Evolutionary conservation across 2,113 vertebrate genomes (phyloP).

Genomic region (Trematocara zebra): DNA sequence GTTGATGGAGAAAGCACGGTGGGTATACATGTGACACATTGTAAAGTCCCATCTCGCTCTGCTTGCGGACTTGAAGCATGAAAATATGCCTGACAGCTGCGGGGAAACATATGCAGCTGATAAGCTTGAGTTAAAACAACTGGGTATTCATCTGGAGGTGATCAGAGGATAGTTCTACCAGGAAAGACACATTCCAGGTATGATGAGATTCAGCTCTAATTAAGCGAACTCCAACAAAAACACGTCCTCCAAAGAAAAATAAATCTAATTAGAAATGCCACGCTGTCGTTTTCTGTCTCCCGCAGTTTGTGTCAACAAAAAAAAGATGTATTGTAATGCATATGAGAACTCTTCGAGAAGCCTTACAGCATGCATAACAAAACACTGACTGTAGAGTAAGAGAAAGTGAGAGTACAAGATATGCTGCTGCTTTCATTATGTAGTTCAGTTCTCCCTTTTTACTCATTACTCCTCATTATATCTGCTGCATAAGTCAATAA

Average conservation of each 20-base stretch:
- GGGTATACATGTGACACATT: background rate
- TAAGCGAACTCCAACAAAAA: background rate
- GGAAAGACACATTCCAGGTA: constrained; percentile 10
- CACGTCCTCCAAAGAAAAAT: background rate
- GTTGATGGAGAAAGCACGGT: background rate
- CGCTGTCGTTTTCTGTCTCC: background rate
- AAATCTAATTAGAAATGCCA: background rate
- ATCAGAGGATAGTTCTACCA: background rate
- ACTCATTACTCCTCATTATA: background rate
- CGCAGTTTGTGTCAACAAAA: background rate
- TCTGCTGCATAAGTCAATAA: background rate
- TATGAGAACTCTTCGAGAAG: background rate
- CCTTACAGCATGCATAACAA: background rate
- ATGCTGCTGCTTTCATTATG: background rate
- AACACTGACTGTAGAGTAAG: background rate
- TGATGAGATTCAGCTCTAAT: constrained; percentile 8
- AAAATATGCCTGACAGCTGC: constrained; percentile 40
- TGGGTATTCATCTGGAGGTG: constrained; percentile 33
- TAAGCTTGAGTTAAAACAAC: constrained; percentile 42
- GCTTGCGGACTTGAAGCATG: background rate
- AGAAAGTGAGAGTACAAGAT: background rate
- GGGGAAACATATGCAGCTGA: constrained; percentile 30
- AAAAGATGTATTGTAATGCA: background rate
- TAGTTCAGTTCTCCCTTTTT: background rate
- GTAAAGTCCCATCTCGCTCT: background rate